phyloP scores from a whole-genome alignment of 2,888 invertebrate genomes.

The Luperina nickerlii region DNA sequence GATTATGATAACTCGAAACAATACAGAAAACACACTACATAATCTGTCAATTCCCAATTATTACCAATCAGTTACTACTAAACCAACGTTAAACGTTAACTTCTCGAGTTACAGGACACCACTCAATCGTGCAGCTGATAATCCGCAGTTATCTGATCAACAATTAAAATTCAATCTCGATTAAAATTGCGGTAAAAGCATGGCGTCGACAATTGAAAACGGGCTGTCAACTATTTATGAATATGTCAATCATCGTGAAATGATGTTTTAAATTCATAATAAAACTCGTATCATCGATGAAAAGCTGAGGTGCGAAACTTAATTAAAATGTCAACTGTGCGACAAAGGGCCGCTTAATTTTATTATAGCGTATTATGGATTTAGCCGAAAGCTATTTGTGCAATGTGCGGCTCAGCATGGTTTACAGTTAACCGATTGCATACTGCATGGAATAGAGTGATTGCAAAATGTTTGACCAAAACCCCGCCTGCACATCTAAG shows the following conservation, averaged over 20 bases:
- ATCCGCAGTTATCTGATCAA: constrained; percentile 48
- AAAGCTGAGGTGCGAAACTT: constrained; percentile 67
- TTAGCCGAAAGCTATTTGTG: constrained; percentile 1
- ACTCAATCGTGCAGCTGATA: constrained; percentile 4
- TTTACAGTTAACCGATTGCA: background rate
- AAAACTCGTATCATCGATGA: constrained; percentile 71
- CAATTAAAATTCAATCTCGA: constrained; percentile 72
- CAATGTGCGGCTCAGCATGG: background rate
- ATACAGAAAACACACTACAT: background rate
- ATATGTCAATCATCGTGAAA: constrained; percentile 74
- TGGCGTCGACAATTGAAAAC: constrained; percentile 73
- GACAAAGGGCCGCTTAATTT: constrained; percentile 1
- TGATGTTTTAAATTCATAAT: constrained; percentile 80
- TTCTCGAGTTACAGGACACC: background rate
- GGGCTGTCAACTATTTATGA: constrained; percentile 75
- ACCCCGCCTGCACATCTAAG: no score
- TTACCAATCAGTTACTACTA: background rate
- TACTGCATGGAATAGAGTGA: no score
- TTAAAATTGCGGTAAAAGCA: constrained; percentile 70
- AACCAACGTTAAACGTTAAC: background rate
- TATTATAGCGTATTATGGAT: background rate
- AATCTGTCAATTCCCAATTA: background rate
- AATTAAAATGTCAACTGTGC: constrained; percentile 77
- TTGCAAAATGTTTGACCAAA: background rate
- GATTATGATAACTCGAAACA: background rate